These are phyloP conservation scores for Diaprepes abbreviatus DNA, from an alignment of 2,888 invertebrate species.

Conservation along the genomic window DNA sequence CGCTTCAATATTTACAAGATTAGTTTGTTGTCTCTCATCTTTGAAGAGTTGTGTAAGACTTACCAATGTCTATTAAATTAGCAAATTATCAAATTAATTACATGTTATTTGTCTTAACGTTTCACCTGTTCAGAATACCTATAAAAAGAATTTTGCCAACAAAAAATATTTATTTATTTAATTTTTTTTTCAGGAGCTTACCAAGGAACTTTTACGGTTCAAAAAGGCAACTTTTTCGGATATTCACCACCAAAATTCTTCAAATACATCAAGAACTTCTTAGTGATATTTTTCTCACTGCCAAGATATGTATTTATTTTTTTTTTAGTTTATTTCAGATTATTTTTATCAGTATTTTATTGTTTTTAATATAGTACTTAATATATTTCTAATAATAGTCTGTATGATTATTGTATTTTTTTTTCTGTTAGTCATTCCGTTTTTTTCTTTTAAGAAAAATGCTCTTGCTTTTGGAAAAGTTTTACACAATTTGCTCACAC, in stretches of 20 bases:
- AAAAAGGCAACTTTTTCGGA: constrained; percentile 38
- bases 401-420: not conserved
- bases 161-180: too few species aligned
- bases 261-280: constrained; percentile 5
- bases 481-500: constrained; percentile 1
- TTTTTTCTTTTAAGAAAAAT: not conserved
- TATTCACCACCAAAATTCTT: not conserved
- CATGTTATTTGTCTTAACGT: too few species aligned
- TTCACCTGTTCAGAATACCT: too few species aligned
- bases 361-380: constrained; percentile 36
- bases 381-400: constrained; percentile 34
- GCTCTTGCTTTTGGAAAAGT: not conserved
- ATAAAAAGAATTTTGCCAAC: too few species aligned
- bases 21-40: too few species aligned
- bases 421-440: not conserved
- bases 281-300: constrained; percentile 28
- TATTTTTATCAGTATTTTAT: constrained; percentile 38
- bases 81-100: too few species aligned
- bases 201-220: constrained; percentile 50
- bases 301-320: constrained; percentile 28
- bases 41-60: too few species aligned
- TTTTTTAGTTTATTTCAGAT: constrained; percentile 24
- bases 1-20: too few species aligned
- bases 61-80: too few species aligned
- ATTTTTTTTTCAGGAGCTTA: constrained; percentile 44